Percentiles rank a stretch among this genome's conserved stretches.
These are phyloP conservation scores for Conops quadrifasciatus DNA, from an alignment of 2,888 invertebrate species.

Conservation along the genomic window DNA sequence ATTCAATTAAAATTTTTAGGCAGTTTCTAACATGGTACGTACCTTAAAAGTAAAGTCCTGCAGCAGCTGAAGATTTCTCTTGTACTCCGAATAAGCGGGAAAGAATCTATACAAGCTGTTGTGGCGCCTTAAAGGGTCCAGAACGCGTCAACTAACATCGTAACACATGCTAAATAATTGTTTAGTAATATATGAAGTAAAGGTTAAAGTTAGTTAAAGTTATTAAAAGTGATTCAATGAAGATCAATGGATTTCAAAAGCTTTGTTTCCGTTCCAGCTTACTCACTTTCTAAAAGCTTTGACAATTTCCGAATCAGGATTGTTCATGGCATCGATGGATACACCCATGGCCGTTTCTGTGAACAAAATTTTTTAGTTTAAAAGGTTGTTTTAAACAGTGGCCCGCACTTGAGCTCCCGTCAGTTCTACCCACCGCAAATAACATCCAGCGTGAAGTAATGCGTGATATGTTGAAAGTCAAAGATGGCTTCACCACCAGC, in stretches of 20 bases:
- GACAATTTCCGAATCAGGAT: conserved; percentile 66
- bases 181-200: not conserved
- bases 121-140: conserved; percentile 50
- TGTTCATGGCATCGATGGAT: conserved; percentile 66
- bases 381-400: no score
- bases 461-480: conserved; percentile 67
- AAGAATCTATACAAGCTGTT: conserved; percentile 58
- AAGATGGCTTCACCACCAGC: conserved; percentile 58
- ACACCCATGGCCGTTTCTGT: conserved; percentile 74
- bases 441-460: conserved; percentile 67
- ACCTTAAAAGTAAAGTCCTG: conserved; percentile 60
- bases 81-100: conserved; percentile 67
- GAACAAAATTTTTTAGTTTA: no score
- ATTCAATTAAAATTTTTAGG: no score
- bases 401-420: no score
- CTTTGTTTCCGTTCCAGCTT: not conserved
- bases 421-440: conserved; percentile 63
- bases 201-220: no score
- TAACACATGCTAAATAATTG: conserved; percentile 53
- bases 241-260: no score
- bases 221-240: no score
- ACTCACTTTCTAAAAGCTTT: conserved; percentile 67
- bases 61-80: conserved; percentile 58
- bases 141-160: conserved; percentile 53
- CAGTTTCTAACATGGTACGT: conserved; percentile 23